These are phyloP conservation scores for Camponotus pennsylvanicus DNA, from an alignment of 1,140 invertebrate genomes.

Conservation along the genomic window DNA sequence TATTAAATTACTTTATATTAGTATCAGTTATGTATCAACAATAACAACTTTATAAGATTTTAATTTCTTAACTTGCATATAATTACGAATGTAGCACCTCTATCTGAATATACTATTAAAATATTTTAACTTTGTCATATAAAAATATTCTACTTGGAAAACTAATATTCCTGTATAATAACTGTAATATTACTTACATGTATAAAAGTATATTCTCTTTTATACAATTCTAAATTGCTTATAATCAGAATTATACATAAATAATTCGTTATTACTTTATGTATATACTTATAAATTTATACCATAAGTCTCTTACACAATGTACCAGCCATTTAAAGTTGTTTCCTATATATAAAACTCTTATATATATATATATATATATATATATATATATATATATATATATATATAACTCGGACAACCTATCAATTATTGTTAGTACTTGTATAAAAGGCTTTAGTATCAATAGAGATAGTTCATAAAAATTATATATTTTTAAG, in stretches of 20 bases:
- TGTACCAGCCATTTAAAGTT: neutral
- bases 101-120: constrained; percentile 14
- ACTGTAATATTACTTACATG: neutral
- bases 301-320: constrained; percentile 10
- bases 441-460: neutral
- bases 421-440: neutral
- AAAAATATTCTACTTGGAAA: constrained; percentile 40
- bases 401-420: neutral
- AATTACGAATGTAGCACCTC: constrained; percentile 23
- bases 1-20: neutral
- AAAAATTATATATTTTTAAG: constrained; percentile 3
- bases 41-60: neutral
- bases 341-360: neutral
- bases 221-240: constrained; percentile 22
- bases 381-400: too few species aligned
- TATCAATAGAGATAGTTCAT: constrained; percentile 2
- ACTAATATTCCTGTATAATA: too few species aligned
- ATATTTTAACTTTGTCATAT: constrained; percentile 6
- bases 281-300: constrained; percentile 5
- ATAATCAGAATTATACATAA: neutral
- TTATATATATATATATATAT: too few species aligned
- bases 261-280: constrained; percentile 6
- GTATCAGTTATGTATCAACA: constrained; percentile 4
- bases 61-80: neutral
- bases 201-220: constrained; percentile 36